Evolutionary conservation across 1,140 invertebrate species (phyloP).

Genomic region (Nylanderia fulva): DNA sequence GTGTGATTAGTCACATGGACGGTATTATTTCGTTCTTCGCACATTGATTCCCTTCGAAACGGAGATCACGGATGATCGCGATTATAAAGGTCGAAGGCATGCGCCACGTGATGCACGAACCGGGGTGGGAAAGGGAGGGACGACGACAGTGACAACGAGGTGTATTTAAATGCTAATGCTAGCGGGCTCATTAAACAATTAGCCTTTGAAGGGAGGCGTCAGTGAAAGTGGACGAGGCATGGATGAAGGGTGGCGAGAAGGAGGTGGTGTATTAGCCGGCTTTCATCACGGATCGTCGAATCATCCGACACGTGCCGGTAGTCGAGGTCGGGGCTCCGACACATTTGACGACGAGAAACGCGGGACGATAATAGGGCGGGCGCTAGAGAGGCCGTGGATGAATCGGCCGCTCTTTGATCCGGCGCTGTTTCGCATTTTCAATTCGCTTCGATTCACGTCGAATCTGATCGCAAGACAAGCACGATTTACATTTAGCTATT

Average conservation of each 20-base stretch:
- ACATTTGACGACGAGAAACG: constrained; percentile 45
- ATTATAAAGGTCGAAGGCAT: constrained; percentile 54
- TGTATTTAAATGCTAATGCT: constrained; percentile 82
- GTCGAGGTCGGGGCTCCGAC: constrained; percentile 58
- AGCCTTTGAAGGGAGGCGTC: constrained; percentile 81
- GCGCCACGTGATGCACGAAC: constrained; percentile 54
- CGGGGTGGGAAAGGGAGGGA: background rate
- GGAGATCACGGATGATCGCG: constrained; percentile 25
- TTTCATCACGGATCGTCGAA: constrained; percentile 80
- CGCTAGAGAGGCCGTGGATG: constrained; percentile 34
- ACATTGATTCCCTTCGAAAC: constrained; percentile 1
- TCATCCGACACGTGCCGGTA: constrained; percentile 79
- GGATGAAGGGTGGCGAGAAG: constrained; percentile 14
- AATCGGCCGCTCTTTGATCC: constrained; percentile 69
- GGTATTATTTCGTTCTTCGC: background rate
- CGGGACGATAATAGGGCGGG: constrained; percentile 46
- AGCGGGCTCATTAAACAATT: constrained; percentile 83
- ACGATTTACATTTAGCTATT: constrained; percentile 27
- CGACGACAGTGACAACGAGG: constrained; percentile 76
- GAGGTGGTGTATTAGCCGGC: constrained; percentile 74
- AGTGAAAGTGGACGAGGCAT: constrained; percentile 68
- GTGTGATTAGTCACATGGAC: background rate
- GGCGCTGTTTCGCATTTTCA: constrained; percentile 62
- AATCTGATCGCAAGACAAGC: constrained; percentile 60
- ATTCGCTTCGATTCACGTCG: constrained; percentile 54